Evolutionary conservation across 2,888 invertebrate genomes (phyloP), one percentile per base, ranked within the genome.

Genomic region (Euplagia quadripunctaria): DNA sequence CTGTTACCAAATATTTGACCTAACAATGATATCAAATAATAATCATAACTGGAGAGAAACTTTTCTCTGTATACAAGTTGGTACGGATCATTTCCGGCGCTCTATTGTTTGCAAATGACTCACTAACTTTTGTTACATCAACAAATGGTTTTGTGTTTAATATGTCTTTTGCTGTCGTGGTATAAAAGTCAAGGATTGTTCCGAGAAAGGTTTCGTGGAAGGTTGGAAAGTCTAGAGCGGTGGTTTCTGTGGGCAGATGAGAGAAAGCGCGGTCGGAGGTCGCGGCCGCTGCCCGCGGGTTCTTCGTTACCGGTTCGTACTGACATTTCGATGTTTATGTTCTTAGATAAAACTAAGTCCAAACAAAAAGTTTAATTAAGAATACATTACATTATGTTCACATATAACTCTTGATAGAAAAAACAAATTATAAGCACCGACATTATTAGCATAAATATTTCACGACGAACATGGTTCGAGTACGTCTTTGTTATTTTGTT

Each of bases 71-170:
- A 84, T 85, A 85, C 83, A 86, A 86, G 82, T 84, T 80, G 81
- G 79, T 76, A 80, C 72, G 80, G 76, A 88, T 89, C 87, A 88
- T 93, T 93, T 93, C 89, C 91, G 89, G 88, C 82, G 85, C 74
- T 78, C 85, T 89, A 94, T 93, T 94, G 93, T 94, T 92, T 91
- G 90, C 87, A 90, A 94, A 93, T 93, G 91, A 90, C 83, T 90
- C 88, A 88, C 86, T 85, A 82, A 85, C 78, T 85, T 85, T 85
- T 84, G 85, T 86, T 85, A 64, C 82, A 85, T 81, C 79, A 82
- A 82, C 85, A 78, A 80, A 82, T 83, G 76, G 76, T 77, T 84
- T 82, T 75, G 52, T 68, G 51, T 64, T 78, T 72, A 77, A 75
- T 82, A 70, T 78, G 61, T 79, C 64, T 75, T 72, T 68, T 76